Conservation (phyloP, 2,888 invertebrate genomes). For the Colletes collaris region DNA sequence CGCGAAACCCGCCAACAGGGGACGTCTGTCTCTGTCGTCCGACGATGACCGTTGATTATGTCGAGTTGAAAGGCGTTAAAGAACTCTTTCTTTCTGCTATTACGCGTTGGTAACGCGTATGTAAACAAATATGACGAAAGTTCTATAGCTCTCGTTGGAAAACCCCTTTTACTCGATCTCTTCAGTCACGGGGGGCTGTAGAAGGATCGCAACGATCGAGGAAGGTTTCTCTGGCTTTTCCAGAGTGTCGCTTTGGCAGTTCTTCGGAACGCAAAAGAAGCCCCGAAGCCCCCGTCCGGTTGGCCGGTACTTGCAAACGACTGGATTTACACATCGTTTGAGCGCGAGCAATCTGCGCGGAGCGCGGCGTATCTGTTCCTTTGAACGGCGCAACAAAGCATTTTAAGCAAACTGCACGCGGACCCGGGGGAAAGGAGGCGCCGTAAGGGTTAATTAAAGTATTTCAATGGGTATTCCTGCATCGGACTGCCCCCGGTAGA, state of each 20-base stretch:
- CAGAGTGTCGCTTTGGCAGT: too few relatives aligned
- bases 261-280: conserved; percentile 6
- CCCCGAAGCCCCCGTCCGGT: background rate
- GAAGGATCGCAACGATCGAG: background rate
- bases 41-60: conserved; percentile 38
- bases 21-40: conserved; percentile 15
- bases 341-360: conserved; percentile 54
- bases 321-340: conserved; percentile 63
- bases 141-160: too few relatives aligned
- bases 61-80: background rate
- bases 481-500: conserved; percentile 67
- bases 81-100: background rate
- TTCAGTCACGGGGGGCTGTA: background rate
- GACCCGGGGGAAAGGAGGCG: conserved; percentile 41
- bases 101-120: too few relatives aligned
- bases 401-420: conserved; percentile 66
- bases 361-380: conserved; percentile 46
- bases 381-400: conserved; percentile 61
- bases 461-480: conserved; percentile 74
- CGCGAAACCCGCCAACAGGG: conserved; percentile 52
- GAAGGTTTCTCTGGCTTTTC: too few relatives aligned
- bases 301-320: conserved; percentile 23
- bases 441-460: conserved; percentile 76
- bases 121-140: too few relatives aligned
- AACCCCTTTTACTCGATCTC: too few relatives aligned